A percentile compares a stretch with the other conserved stretches of the same genome.
Conservation (phyloP, 1,140 invertebrate species). For the Drosophila virilis region DNA sequence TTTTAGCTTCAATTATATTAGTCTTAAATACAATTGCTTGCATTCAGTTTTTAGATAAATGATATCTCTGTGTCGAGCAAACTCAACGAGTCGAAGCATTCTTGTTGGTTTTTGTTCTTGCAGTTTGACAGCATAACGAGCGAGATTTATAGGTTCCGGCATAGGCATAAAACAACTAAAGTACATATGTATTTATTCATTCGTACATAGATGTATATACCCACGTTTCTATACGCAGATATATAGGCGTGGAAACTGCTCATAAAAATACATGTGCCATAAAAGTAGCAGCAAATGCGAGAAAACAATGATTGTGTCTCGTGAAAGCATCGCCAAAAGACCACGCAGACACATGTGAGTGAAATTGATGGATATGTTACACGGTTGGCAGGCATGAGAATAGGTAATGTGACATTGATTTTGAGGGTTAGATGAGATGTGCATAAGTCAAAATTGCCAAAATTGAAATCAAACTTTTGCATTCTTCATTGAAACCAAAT, state of each 20-base stretch:
- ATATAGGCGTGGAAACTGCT: not conserved
- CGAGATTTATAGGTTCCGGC: slow-evolving; percentile 38
- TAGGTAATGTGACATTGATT: not conserved
- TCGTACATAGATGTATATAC: slow-evolving; percentile 7
- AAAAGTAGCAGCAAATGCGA: slow-evolving; percentile 30
- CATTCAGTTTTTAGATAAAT: not conserved
- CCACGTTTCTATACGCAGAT: not conserved
- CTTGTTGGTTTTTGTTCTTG: slow-evolving; percentile 16
- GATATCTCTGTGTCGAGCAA: not conserved
- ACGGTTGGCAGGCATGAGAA: too few species aligned
- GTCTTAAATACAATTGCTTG: too few species aligned
- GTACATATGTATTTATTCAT: slow-evolving; percentile 30
- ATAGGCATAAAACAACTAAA: slow-evolving; percentile 37
- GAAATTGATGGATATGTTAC: not conserved
- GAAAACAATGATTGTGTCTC: slow-evolving; percentile 35
- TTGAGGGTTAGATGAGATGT: not conserved
- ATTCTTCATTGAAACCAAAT: too few species aligned
- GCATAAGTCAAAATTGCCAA: not conserved
- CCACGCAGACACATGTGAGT: slow-evolving; percentile 1
- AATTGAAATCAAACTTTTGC: too few species aligned
- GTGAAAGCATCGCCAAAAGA: slow-evolving; percentile 8
- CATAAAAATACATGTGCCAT: slow-evolving; percentile 31
- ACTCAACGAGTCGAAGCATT: not conserved
- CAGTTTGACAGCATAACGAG: slow-evolving; percentile 41
- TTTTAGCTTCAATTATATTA: too few species aligned